Conservation (phyloP, 2,113 vertebrate genomes). For the Notiomystis cincta region DNA sequence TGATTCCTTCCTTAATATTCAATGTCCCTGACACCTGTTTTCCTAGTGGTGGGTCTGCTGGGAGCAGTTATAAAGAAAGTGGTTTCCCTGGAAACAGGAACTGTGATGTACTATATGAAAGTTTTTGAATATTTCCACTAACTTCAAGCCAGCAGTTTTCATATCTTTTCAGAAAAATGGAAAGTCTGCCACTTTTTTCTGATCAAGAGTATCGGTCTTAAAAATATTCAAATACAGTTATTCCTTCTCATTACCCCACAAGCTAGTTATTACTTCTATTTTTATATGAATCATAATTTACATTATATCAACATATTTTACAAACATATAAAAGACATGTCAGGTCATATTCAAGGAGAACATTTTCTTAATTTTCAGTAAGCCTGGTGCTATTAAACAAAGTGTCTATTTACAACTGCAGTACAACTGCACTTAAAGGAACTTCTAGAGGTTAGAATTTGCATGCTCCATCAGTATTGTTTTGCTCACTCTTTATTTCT, state of each 20-base stretch:
- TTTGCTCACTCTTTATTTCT: background rate
- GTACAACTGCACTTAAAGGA: background rate
- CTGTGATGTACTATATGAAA: background rate
- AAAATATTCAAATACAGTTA: background rate
- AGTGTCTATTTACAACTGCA: background rate
- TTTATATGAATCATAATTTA: background rate
- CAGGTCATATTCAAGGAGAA: background rate
- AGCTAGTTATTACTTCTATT: background rate
- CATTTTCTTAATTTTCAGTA: background rate
- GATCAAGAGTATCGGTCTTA: background rate
- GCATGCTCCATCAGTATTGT: background rate
- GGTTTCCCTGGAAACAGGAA: constrained; percentile 19
- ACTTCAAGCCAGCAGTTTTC: background rate
- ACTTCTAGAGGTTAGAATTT: background rate
- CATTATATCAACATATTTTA: background rate
- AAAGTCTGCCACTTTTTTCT: background rate
- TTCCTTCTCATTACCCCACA: background rate
- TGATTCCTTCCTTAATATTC: background rate
- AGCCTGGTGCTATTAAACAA: background rate
- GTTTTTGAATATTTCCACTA: background rate
- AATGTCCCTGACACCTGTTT: background rate
- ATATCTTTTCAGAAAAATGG: background rate
- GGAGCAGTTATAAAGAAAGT: background rate
- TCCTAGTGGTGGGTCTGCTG: background rate
- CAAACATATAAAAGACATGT: background rate